Percentiles rank a stretch among this genome's conserved stretches.
Evolutionary conservation across 1,140 invertebrate genomes (phyloP).

Genomic region (Papilio polyxenes): DNA sequence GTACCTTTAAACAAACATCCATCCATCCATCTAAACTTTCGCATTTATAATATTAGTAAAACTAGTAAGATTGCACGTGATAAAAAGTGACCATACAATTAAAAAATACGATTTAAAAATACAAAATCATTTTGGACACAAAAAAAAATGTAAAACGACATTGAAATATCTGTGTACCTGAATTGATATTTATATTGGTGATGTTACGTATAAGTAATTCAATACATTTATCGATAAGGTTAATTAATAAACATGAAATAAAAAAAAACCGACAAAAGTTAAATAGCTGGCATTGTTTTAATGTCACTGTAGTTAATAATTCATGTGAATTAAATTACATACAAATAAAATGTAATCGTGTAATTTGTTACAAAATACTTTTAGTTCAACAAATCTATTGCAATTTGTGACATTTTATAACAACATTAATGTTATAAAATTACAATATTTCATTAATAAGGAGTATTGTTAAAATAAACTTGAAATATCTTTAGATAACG

Average conservation of each 20-base stretch:
- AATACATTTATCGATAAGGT: neutral
- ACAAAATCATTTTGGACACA: neutral
- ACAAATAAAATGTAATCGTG: too few species aligned
- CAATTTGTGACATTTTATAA: too few species aligned
- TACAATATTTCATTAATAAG: too few species aligned
- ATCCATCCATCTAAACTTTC: too few species aligned
- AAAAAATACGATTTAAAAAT: neutral
- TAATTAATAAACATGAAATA: slow-evolving; percentile 8
- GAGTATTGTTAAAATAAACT: neutral
- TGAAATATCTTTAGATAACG: neutral
- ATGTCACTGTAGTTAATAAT: neutral
- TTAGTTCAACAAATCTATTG: too few species aligned
- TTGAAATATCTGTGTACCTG: neutral
- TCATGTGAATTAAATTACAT: neutral
- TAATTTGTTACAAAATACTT: too few species aligned
- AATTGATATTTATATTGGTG: neutral
- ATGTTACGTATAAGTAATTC: neutral
- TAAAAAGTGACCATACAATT: too few species aligned
- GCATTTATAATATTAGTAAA: too few species aligned
- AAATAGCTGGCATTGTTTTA: neutral
- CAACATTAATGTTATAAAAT: too few species aligned
- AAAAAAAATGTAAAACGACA: neutral
- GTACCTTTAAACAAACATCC: too few species aligned
- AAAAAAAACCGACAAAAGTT: neutral
- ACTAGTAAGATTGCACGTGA: too few species aligned